Percentiles rank a stretch among this genome's conserved stretches.
These are phyloP conservation scores for Pinna nobilis DNA, from an alignment of 1,140 invertebrate species.

Conservation along the genomic window DNA sequence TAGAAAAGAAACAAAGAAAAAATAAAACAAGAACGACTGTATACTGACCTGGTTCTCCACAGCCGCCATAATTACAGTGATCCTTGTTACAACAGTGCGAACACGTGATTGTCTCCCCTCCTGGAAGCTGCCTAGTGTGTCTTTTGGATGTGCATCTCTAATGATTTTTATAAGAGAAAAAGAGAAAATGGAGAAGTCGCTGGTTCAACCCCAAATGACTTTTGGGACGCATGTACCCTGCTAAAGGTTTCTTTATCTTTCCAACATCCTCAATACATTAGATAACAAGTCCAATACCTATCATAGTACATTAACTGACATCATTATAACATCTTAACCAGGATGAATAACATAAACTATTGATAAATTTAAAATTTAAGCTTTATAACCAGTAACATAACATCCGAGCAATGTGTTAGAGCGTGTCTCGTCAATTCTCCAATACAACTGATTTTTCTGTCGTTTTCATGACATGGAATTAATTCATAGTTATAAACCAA, in stretches of 20 bases:
- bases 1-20: not conserved
- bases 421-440: too few relatives aligned
- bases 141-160: not conserved
- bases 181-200: not conserved
- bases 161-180: not conserved
- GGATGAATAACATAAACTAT: too few relatives aligned
- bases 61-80: constrained; percentile 43
- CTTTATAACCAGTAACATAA: too few relatives aligned
- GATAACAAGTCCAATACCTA: not conserved
- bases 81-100: constrained; percentile 20
- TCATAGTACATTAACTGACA: too few relatives aligned
- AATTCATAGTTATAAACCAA: too few relatives aligned
- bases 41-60: constrained; percentile 27
- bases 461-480: too few relatives aligned
- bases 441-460: too few relatives aligned
- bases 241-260: not conserved
- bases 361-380: too few relatives aligned
- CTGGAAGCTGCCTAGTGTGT: not conserved
- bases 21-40: not conserved
- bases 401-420: too few relatives aligned
- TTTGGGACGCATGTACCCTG: not conserved
- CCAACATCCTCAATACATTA: not conserved
- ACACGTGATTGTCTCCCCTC: constrained; percentile 16
- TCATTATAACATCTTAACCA: too few relatives aligned
- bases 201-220: too few relatives aligned